phyloP scores from a whole-genome alignment of 2,113 vertebrate species.

The Neoarius graeffei region DNA sequence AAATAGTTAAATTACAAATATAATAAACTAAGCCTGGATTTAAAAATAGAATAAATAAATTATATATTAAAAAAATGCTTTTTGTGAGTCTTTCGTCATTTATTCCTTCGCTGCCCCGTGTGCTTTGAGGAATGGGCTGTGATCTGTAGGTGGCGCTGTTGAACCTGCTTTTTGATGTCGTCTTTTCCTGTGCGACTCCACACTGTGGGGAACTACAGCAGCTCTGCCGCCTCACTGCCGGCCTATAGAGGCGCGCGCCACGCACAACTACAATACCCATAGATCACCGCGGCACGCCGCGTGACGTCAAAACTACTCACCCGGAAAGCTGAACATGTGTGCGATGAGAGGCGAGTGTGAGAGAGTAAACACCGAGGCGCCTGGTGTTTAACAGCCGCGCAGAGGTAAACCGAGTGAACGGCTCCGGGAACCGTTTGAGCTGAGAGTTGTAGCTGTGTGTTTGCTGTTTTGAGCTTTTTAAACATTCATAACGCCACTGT shows the following conservation, averaged over 20 bases:
- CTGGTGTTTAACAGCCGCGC: neutral
- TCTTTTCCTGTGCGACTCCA: conserved; percentile 49
- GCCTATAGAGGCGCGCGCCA: conserved; percentile 3
- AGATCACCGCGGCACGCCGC: neutral
- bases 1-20: too few species aligned
- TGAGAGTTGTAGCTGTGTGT: neutral
- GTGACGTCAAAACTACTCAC: conserved; percentile 47
- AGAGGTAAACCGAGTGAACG: conserved; percentile 30
- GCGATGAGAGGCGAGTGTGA: conserved; percentile 15
- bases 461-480: neutral
- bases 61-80: too few species aligned
- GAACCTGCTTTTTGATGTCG: conserved; percentile 36
- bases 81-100: neutral
- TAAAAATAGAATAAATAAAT: too few species aligned
- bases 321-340: conserved; percentile 15
- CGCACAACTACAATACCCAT: conserved; percentile 56
- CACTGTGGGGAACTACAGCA: conserved; percentile 34
- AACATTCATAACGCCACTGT: neutral
- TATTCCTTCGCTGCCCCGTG: neutral
- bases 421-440: neutral
- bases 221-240: too few species aligned
- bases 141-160: conserved; percentile 50
- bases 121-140: neutral
- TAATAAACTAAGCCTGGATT: too few species aligned
- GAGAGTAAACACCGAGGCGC: conserved; percentile 29